Percentiles rank a stretch among this genome's conserved stretches.
These are phyloP conservation scores for Exephanes ischioxanthus DNA, from an alignment of 2,888 invertebrate species.

Conservation along the genomic window DNA sequence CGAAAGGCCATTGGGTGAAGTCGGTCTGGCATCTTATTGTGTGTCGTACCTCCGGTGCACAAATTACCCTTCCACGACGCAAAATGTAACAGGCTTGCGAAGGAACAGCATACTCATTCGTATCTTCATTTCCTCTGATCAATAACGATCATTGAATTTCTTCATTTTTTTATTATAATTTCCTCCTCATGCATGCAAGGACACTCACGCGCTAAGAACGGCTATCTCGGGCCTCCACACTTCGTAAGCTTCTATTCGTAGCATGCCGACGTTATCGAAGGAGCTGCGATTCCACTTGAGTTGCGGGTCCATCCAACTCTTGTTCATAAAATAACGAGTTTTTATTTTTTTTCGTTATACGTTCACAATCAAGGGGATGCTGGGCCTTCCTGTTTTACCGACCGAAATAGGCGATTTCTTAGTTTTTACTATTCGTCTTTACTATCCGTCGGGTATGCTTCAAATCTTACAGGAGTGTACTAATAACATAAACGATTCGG, in stretches of 20 bases:
- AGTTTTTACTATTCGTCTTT: too few species aligned
- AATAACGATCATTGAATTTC: neutral
- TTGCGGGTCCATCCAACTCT: neutral
- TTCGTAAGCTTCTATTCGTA: neutral
- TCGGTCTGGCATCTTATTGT: constrained; percentile 87
- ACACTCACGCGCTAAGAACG: constrained; percentile 16
- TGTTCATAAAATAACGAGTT: neutral
- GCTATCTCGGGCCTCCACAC: constrained; percentile 19
- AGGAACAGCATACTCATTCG: constrained; percentile 63
- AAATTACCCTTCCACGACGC: constrained; percentile 87
- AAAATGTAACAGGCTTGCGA: constrained; percentile 85
- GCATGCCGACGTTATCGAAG: constrained; percentile 4
- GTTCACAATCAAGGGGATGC: constrained; percentile 84
- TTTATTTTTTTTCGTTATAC: neutral
- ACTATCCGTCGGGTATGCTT: too few species aligned
- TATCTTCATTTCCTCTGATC: neutral
- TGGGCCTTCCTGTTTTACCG: too few species aligned
- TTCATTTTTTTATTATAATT: neutral
- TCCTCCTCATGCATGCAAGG: neutral
- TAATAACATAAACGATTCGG: too few species aligned
- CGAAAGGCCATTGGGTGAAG: constrained; percentile 77
- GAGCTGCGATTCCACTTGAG: constrained; percentile 11
- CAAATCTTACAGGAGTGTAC: too few species aligned
- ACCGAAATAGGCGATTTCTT: too few species aligned
- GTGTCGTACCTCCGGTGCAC: constrained; percentile 87